These are phyloP conservation scores for Aphidius gifuensis DNA, from an alignment of 1,140 invertebrate species.

Conservation along the genomic window DNA sequence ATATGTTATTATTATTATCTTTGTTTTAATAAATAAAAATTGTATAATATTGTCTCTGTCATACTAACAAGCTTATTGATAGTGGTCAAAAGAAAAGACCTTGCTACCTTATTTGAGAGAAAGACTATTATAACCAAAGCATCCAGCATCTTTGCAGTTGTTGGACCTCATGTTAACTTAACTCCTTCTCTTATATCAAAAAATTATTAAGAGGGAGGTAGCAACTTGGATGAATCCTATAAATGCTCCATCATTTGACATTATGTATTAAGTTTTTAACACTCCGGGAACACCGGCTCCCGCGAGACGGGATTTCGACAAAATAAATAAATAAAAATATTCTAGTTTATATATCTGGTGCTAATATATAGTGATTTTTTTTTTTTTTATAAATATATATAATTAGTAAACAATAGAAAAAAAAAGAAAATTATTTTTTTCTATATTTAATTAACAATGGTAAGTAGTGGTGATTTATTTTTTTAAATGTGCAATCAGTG, in stretches of 20 bases:
- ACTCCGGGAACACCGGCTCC: slow-evolving; percentile 44
- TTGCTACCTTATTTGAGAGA: slow-evolving; percentile 32
- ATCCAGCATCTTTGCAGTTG: slow-evolving; percentile 44
- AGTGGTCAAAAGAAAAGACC: no score
- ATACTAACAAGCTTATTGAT: no score
- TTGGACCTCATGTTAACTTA: slow-evolving; percentile 40
- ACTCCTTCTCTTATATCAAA: slow-evolving; percentile 8
- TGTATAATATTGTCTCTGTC: no score
- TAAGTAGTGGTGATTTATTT: slow-evolving; percentile 23
- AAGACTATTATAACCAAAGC: slow-evolving; percentile 47
- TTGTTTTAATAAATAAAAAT: no score
- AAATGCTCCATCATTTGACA: slow-evolving; percentile 47
- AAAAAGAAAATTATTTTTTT: neutral
- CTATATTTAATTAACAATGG: slow-evolving; percentile 7
- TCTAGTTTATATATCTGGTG: slow-evolving; percentile 28
- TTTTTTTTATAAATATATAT: neutral
- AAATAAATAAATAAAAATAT: slow-evolving; percentile 3
- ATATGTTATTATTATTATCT: no score
- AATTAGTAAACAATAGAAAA: no score
- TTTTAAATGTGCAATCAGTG: slow-evolving; percentile 9
- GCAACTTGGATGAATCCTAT: slow-evolving; percentile 53
- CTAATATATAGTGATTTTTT: slow-evolving; percentile 8
- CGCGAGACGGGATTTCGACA: slow-evolving; percentile 42
- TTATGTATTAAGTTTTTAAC: slow-evolving; percentile 46
- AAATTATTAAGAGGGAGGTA: slow-evolving; percentile 22